Evolutionary conservation across 2,113 vertebrate species (phyloP), one percentile per base, ranked within the genome.

Genomic region (Neomonachus schauinslandi): DNA sequence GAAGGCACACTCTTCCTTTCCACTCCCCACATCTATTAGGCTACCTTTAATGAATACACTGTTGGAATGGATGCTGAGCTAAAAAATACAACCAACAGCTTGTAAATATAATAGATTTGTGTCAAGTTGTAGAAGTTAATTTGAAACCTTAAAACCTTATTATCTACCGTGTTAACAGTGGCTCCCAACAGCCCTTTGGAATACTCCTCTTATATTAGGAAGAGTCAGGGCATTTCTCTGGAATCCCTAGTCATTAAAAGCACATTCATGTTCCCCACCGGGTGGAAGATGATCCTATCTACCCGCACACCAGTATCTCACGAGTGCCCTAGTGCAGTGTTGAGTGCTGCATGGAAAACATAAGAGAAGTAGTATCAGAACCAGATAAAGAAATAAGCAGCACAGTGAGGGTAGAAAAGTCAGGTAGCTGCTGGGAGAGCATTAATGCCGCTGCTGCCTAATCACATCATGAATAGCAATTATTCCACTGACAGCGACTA

Each of bases 111-210:
- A 87, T 0, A 57, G n/a, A 53, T 28, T n/a, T 85, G 39, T 91
- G 55, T 65, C 39, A 65, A 61, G 24, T 85, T 84, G 63, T 59
- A 24, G 3, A 82, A 93, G 10, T 77, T 57, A 49, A 71, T 55
- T 61, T 88, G 53, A 89, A 88, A 67, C 1, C 33, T 85, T 89
- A 76, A 77, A 49, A 80, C 24, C 63, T 63, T 59, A 89, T 90
- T 85, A 88, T 55, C 51, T 81, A 49, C 6, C 11, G 39, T 65
- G 83, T 57, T 65, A 72, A 93, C 57, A 96, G 15, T 76, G 53
- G 28, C 24, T 14, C 7, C 46, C 91, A 46, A 79, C 28, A 93
- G 7, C 7, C 3, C 28, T 72, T 89, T 80, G 5, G 26, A 91
- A 63, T 80, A 74, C 19, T 53, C 33, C 24, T 49, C 28, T 76